A percentile compares a stretch with the other conserved stretches of the same genome.
These are phyloP conservation scores for Nesidiocoris tenuis DNA, from an alignment of 2,888 invertebrate genomes.

Conservation along the genomic window DNA sequence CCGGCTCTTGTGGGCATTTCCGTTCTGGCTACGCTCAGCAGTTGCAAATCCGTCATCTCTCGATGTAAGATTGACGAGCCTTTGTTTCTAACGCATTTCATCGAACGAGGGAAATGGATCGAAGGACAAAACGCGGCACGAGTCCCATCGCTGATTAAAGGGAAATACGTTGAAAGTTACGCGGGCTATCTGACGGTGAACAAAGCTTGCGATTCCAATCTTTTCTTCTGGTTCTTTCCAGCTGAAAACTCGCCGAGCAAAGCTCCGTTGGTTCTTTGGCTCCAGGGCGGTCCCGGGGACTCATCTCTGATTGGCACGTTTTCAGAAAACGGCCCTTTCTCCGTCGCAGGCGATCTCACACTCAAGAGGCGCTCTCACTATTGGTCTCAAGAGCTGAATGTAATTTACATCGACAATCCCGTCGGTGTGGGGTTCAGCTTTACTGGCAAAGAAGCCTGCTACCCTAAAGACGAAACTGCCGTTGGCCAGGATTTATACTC, in stretches of 20 bases:
- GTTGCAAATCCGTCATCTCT: not conserved
- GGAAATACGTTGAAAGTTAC: constrained; percentile 55
- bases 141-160: constrained; percentile 44
- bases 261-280: constrained; percentile 61
- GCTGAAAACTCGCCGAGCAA: constrained; percentile 53
- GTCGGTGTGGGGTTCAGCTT: constrained; percentile 68
- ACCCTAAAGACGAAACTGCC: constrained; percentile 60
- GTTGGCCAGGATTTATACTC: constrained; percentile 61
- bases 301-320: constrained; percentile 61
- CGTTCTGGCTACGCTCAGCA: not conserved
- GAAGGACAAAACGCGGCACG: constrained; percentile 54
- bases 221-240: constrained; percentile 60
- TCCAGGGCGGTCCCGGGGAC: constrained; percentile 63
- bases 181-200: constrained; percentile 66
- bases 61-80: constrained; percentile 54
- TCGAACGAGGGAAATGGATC: constrained; percentile 58
- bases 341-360: constrained; percentile 28
- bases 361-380: constrained; percentile 56
- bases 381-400: constrained; percentile 62
- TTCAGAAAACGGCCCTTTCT: constrained; percentile 62
- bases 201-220: constrained; percentile 55
- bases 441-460: constrained; percentile 59
- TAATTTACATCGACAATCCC: constrained; percentile 67
- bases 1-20: too few species aligned
- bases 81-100: constrained; percentile 62